phyloP scores from a whole-genome alignment of 2,888 invertebrate genomes.

The Conops quadrifasciatus region DNA sequence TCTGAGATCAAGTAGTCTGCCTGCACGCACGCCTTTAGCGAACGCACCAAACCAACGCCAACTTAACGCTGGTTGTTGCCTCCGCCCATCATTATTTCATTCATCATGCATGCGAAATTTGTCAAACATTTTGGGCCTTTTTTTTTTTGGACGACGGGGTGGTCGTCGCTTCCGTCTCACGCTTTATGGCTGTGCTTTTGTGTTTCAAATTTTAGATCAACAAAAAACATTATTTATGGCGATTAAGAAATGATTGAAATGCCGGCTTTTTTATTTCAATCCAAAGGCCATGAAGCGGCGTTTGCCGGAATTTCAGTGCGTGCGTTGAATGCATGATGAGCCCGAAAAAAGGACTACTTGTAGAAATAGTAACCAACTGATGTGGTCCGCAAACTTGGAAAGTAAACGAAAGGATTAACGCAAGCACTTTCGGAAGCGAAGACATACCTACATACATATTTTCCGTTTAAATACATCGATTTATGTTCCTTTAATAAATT shows the following conservation, averaged over 20 bases:
- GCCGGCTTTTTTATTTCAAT: neutral
- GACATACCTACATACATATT: neutral
- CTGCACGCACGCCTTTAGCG: too few relatives aligned
- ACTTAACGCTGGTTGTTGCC: too few relatives aligned
- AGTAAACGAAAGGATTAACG: conserved; percentile 1
- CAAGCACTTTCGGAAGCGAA: neutral
- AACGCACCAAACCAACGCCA: too few relatives aligned
- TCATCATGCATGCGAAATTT: too few relatives aligned
- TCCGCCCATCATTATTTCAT: too few relatives aligned
- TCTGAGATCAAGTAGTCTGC: too few relatives aligned
- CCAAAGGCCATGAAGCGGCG: neutral
- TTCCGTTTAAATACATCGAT: neutral
- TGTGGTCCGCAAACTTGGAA: neutral
- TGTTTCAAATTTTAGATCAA: neutral
- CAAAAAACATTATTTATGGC: conserved; percentile 26
- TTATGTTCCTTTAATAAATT: too few relatives aligned
- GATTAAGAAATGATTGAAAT: conserved; percentile 31
- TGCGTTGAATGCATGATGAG: neutral
- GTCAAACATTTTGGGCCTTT: too few relatives aligned
- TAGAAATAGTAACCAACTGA: neutral
- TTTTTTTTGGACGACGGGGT: too few relatives aligned
- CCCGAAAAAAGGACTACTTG: neutral
- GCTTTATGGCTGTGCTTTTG: neutral
- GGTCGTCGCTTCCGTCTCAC: too few relatives aligned
- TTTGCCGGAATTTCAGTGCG: neutral